These are phyloP conservation scores for Ectemnius lituratus DNA, from an alignment of 2,888 invertebrate species.

Conservation along the genomic window DNA sequence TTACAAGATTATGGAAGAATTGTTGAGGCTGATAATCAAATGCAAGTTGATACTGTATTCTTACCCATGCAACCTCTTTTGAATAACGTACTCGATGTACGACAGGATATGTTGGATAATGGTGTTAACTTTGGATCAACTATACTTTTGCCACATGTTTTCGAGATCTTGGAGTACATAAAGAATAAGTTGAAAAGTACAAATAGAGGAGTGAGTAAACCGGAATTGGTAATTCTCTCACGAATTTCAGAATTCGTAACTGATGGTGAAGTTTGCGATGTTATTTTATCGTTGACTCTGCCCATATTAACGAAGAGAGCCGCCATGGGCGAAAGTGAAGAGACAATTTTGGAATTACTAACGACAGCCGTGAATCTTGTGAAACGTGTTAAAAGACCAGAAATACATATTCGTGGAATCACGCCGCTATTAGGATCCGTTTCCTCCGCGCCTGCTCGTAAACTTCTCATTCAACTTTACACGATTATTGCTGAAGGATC, in stretches of 20 bases:
- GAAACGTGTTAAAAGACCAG: slow-evolving; percentile 83
- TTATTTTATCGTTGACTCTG: slow-evolving; percentile 84
- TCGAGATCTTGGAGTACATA: slow-evolving; percentile 84
- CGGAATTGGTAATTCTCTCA: slow-evolving; percentile 87
- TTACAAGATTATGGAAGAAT: slow-evolving; percentile 82
- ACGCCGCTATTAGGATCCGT: slow-evolving; percentile 87
- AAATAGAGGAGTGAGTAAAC: slow-evolving; percentile 82
- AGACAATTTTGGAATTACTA: slow-evolving; percentile 85
- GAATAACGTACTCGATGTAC: slow-evolving; percentile 59
- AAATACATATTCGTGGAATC: slow-evolving; percentile 84
- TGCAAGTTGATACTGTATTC: slow-evolving; percentile 63
- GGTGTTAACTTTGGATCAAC: slow-evolving; percentile 85
- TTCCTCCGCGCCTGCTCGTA: slow-evolving; percentile 83
- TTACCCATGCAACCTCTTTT: slow-evolving; percentile 55
- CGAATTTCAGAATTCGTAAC: slow-evolving; percentile 87
- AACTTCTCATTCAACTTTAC: slow-evolving; percentile 83
- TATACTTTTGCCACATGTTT: slow-evolving; percentile 87
- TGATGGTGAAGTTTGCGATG: slow-evolving; percentile 84
- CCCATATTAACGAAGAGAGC: slow-evolving; percentile 86
- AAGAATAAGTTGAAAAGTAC: slow-evolving; percentile 83
- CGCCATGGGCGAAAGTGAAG: slow-evolving; percentile 82
- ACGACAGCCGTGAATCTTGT: slow-evolving; percentile 88
- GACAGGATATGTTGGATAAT: slow-evolving; percentile 64
- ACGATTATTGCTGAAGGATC: slow-evolving; percentile 80
- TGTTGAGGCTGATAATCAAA: slow-evolving; percentile 71